Percentiles rank a stretch among this genome's conserved stretches.
Evolutionary conservation across 2,888 invertebrate species (phyloP).

Genomic region (Philonicus albiceps): DNA sequence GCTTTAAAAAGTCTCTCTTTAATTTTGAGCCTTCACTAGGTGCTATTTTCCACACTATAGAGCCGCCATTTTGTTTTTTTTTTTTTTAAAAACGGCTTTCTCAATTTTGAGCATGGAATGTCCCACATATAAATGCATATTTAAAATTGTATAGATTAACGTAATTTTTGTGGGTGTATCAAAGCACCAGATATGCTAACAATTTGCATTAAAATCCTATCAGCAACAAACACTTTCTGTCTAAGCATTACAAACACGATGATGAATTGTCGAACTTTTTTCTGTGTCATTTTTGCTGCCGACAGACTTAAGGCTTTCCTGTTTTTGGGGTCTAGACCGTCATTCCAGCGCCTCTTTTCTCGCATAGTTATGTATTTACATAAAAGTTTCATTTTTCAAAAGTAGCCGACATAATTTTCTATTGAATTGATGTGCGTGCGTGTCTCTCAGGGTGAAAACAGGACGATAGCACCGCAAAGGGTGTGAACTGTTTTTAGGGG

Average conservation of each 20-base stretch:
- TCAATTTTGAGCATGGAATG: too few species aligned
- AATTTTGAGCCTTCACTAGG: too few species aligned
- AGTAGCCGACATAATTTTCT: background rate
- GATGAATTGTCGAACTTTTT: background rate
- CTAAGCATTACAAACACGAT: background rate
- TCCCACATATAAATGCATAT: background rate
- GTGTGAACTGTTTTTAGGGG: too few species aligned
- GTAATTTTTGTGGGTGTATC: background rate
- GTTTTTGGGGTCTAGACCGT: background rate
- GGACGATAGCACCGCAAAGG: background rate
- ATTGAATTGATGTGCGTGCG: background rate
- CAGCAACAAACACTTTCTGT: background rate
- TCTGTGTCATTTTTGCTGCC: background rate
- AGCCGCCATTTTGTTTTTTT: too few species aligned
- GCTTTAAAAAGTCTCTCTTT: too few species aligned
- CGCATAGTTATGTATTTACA: background rate
- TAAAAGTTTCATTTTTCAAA: background rate
- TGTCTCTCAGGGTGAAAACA: background rate
- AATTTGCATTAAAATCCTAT: background rate
- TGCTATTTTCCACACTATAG: too few species aligned
- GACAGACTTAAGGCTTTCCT: background rate
- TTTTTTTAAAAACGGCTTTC: too few species aligned
- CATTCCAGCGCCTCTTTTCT: background rate
- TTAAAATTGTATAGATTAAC: background rate
- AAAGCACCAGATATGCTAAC: background rate